Evolutionary conservation across 2,888 invertebrate genomes (phyloP).

Genomic region (Melanophora roralis): DNA sequence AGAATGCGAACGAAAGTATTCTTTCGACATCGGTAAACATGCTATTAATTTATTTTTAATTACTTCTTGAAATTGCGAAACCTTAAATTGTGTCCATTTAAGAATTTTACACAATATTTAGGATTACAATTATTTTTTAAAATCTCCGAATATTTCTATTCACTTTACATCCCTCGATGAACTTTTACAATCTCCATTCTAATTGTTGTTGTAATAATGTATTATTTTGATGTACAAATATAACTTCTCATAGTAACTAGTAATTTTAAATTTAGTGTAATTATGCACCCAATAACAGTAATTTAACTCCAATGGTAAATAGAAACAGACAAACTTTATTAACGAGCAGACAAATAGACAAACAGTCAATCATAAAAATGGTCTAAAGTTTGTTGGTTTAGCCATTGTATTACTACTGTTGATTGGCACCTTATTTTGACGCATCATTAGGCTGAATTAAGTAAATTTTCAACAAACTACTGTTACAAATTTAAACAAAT

Average conservation of each 20-base stretch:
- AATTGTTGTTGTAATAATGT: too few relatives aligned
- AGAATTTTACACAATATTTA: too few relatives aligned
- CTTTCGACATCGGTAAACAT: too few relatives aligned
- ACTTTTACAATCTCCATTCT: too few relatives aligned
- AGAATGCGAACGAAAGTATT: too few relatives aligned
- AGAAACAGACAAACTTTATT: not conserved
- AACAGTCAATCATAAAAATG: not conserved
- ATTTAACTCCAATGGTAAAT: not conserved
- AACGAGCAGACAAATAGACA: not conserved
- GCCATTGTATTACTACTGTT: not conserved
- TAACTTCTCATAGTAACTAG: not conserved
- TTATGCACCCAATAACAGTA: not conserved
- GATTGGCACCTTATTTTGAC: conserved; percentile 44
- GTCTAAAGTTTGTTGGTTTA: conserved; percentile 8
- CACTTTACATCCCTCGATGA: too few relatives aligned
- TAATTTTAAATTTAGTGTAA: not conserved
- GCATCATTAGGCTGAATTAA: conserved; percentile 47
- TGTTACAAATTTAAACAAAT: not conserved
- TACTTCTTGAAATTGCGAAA: too few relatives aligned
- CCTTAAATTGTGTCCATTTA: too few relatives aligned
- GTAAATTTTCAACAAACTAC: not conserved
- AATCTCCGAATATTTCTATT: too few relatives aligned
- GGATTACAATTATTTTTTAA: too few relatives aligned
- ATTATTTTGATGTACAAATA: not conserved
- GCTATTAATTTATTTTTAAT: too few relatives aligned